Evolutionary conservation across 2,888 invertebrate genomes (phyloP).

Genomic region (Maniola hyperantus): DNA sequence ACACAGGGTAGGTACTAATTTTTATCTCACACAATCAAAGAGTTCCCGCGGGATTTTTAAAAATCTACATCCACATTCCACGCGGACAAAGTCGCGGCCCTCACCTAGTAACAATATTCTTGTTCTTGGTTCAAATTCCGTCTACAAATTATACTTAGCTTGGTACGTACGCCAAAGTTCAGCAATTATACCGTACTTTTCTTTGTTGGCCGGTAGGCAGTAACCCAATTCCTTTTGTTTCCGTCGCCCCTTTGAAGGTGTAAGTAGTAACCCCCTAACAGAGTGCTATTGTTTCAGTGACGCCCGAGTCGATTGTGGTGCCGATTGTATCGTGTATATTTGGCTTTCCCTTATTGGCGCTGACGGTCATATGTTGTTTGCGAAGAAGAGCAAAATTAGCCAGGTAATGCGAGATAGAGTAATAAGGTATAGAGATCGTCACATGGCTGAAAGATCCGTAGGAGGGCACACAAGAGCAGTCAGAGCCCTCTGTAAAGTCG

Average conservation of each 20-base stretch:
- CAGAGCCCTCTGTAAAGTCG: too few relatives aligned
- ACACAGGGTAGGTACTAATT: too few relatives aligned
- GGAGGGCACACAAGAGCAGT: too few relatives aligned
- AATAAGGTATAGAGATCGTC: not conserved
- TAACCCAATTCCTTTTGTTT: conserved; percentile 32
- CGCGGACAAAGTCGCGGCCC: too few relatives aligned
- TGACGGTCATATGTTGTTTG: conserved; percentile 93
- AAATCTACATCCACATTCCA: too few relatives aligned
- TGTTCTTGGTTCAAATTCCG: not conserved
- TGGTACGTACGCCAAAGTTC: conserved; percentile 3
- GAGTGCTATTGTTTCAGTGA: conserved; percentile 83
- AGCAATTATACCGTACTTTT: conserved; percentile 20
- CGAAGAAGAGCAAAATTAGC: conserved; percentile 92
- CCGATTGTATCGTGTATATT: conserved; percentile 95
- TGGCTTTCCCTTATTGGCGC: conserved; percentile 92
- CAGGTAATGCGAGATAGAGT: conserved; percentile 60
- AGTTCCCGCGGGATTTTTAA: too few relatives aligned
- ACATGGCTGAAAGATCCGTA: too few relatives aligned
- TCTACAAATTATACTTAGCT: not conserved
- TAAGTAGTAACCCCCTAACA: conserved; percentile 25
- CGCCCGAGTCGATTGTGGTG: conserved; percentile 93
- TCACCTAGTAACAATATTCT: too few relatives aligned
- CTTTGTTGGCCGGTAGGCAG: conserved; percentile 29
- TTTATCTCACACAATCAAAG: too few relatives aligned
- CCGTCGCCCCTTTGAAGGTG: conserved; percentile 18